phyloP scores from a whole-genome alignment of 2,113 vertebrate species.

The Melanerpes aurifrons region DNA sequence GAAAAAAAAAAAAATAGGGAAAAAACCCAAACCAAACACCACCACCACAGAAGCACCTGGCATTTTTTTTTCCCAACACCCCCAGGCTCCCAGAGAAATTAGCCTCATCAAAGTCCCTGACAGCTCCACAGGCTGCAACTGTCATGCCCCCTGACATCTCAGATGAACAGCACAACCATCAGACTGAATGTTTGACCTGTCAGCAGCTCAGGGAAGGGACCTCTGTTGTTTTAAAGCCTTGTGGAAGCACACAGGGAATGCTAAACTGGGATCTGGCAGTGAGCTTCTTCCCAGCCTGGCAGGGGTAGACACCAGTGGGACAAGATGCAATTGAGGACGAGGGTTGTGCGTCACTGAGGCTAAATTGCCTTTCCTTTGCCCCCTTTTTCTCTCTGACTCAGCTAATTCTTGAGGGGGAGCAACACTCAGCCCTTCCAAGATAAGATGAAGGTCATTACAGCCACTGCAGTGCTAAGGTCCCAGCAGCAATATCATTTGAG shows the following conservation, averaged over 20 bases:
- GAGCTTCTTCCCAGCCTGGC: not conserved
- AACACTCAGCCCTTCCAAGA: not conserved
- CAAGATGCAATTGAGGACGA: not conserved
- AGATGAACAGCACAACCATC: not conserved
- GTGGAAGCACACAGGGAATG: not conserved
- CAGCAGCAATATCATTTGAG: not conserved
- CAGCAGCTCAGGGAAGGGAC: not conserved
- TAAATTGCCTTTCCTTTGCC: not conserved
- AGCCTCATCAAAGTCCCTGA: not conserved
- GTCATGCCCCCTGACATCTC: not conserved
- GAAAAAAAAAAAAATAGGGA: not conserved
- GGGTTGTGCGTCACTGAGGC: fast-evolving
- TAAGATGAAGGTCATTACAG: not conserved
- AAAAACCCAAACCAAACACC: too few relatives aligned
- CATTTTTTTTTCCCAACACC: not conserved
- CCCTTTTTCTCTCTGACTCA: not conserved
- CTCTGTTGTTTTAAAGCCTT: not conserved
- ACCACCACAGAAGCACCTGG: not conserved
- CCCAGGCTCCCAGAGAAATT: not conserved
- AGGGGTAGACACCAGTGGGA: not conserved
- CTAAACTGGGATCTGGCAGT: not conserved
- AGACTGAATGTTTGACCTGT: not conserved
- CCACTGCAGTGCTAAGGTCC: not conserved
- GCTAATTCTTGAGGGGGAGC: not conserved
- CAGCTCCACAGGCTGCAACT: not conserved